phyloP scores from a whole-genome alignment of 2,113 vertebrate genomes.

The Protobothrops mucrosquamatus region DNA sequence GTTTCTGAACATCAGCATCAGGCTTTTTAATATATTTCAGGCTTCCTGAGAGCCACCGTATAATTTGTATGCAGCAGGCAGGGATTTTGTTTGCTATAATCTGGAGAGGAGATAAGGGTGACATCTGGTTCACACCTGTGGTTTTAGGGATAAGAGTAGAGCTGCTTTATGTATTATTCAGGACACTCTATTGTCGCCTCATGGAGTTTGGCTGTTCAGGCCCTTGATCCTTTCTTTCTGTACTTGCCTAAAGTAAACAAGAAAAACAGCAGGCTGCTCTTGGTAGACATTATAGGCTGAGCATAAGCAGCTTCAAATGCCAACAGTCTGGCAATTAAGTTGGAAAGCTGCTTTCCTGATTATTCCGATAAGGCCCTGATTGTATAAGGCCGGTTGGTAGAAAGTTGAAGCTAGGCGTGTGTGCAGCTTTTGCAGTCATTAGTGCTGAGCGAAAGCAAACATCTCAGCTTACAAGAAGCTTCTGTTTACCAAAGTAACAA shows the following conservation, averaged over 20 bases:
- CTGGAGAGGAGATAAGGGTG: conserved; percentile 70
- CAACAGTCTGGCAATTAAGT: conserved; percentile 22
- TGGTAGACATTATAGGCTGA: conserved; percentile 38
- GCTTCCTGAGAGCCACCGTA: conserved; percentile 59
- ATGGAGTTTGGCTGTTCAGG: conserved; percentile 58
- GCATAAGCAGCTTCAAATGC: conserved; percentile 27
- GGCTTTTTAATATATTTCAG: conserved; percentile 65
- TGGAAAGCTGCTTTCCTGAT: conserved; percentile 49
- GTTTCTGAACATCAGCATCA: conserved; percentile 66
- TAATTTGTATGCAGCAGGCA: conserved; percentile 69
- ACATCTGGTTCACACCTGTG: conserved; percentile 73
- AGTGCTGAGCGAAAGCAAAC: conserved; percentile 1
- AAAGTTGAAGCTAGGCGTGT: conserved; percentile 14
- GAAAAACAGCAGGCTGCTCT: conserved; percentile 45
- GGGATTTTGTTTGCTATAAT: conserved; percentile 66
- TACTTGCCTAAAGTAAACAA: conserved; percentile 59
- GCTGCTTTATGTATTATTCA: conserved; percentile 63
- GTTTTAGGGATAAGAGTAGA: conserved; percentile 63
- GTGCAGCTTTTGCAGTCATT: neutral
- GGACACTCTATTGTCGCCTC: conserved; percentile 36
- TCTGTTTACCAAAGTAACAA: neutral
- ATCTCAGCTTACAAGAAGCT: neutral
- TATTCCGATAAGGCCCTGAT: conserved; percentile 44
- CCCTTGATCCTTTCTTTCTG: conserved; percentile 48
- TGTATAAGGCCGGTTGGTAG: conserved; percentile 39